Evolutionary conservation across 2,888 invertebrate genomes (phyloP).

Genomic region (Tillus elongatus): DNA sequence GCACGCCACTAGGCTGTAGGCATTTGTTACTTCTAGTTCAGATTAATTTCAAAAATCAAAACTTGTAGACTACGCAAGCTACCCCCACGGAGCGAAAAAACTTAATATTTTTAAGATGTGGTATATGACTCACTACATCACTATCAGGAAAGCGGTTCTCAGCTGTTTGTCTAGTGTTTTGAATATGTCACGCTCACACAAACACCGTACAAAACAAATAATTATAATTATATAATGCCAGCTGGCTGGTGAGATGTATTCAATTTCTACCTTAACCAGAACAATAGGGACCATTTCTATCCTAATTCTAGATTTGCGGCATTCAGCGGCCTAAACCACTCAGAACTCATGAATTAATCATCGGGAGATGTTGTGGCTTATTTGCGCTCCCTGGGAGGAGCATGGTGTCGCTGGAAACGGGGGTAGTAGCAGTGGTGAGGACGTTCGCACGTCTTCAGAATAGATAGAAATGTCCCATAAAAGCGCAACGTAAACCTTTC

Average conservation of each 20-base stretch:
- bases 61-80: no score
- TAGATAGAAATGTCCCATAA: constrained; percentile 30
- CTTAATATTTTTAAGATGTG: no score
- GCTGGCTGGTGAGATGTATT: constrained; percentile 26
- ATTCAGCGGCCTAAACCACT: constrained; percentile 38
- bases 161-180: no score
- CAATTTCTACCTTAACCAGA: constrained; percentile 31
- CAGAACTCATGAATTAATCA: constrained; percentile 41
- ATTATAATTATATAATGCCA: constrained; percentile 25
- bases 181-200: no score
- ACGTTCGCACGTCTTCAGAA: constrained; percentile 27
- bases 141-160: no score
- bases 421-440: constrained; percentile 12
- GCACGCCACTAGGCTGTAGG: no score
- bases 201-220: not conserved
- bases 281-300: constrained; percentile 35
- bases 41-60: no score
- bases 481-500: constrained; percentile 24
- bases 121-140: no score
- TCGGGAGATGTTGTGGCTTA: constrained; percentile 39
- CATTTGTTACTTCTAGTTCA: no score
- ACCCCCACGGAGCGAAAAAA: no score
- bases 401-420: constrained; percentile 9
- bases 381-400: constrained; percentile 21
- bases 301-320: constrained; percentile 40